phyloP scores from a whole-genome alignment of 2,797 vertebrate genomes.

The Heteromormyrus szaboi region DNA sequence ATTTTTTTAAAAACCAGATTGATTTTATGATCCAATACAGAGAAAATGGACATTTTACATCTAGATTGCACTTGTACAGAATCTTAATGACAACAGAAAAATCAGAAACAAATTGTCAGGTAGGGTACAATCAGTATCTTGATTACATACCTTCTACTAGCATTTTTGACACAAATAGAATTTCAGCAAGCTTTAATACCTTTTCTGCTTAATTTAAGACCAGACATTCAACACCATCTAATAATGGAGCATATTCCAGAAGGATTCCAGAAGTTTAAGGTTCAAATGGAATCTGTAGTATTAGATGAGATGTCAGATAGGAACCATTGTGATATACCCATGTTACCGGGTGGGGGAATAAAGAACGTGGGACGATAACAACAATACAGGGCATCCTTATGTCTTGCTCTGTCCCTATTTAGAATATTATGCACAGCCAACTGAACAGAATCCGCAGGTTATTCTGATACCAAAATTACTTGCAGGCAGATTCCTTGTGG shows the following conservation, averaged over 20 bases:
- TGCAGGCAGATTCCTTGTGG: background rate
- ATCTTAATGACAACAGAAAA: background rate
- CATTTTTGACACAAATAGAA: background rate
- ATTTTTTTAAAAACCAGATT: background rate
- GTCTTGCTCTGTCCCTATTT: background rate
- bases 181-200: background rate
- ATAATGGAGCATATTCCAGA: background rate
- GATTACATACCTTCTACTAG: slow-evolving; percentile 6
- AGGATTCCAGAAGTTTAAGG: background rate
- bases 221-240: background rate
- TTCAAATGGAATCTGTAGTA: background rate
- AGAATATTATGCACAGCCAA: background rate
- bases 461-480: background rate
- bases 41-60: background rate
- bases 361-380: background rate
- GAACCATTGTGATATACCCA: background rate
- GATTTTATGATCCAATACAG: background rate
- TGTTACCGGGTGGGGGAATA: background rate
- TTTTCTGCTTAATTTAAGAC: background rate
- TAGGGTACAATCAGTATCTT: background rate
- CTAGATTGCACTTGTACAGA: background rate
- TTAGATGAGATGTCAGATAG: background rate
- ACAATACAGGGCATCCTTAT: background rate
- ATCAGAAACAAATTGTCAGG: background rate
- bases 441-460: background rate